Evolutionary conservation across 1,140 invertebrate genomes (phyloP).

Genomic region (Brachionus rotundiformis): DNA sequence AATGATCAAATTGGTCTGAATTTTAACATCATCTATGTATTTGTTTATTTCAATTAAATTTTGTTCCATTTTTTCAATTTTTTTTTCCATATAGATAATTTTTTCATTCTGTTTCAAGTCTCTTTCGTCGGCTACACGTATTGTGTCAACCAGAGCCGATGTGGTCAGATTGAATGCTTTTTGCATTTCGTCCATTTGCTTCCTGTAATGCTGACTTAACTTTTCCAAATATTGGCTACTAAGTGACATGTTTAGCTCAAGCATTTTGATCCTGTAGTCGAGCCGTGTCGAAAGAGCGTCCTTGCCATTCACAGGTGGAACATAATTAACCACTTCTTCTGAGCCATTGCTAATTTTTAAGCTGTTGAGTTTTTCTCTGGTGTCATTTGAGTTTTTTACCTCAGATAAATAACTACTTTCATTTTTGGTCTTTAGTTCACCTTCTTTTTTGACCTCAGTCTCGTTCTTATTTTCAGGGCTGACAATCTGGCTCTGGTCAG

Average conservation of each 20-base stretch:
- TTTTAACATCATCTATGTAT: slow-evolving; percentile 10
- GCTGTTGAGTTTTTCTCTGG: not conserved
- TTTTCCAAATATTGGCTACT: slow-evolving; percentile 90
- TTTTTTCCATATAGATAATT: slow-evolving; percentile 41
- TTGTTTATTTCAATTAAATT: not conserved
- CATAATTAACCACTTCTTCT: not conserved
- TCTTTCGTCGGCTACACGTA: slow-evolving; percentile 71
- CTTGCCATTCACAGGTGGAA: not conserved
- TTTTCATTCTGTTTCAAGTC: slow-evolving; percentile 63
- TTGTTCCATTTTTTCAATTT: slow-evolving; percentile 31
- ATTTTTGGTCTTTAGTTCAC: not conserved
- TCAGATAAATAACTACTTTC: not conserved
- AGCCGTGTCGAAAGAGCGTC: slow-evolving; percentile 18
- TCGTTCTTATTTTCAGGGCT: not conserved
- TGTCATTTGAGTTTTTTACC: not conserved
- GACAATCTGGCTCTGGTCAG: too few species aligned
- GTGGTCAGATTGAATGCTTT: slow-evolving; percentile 77
- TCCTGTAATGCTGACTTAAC: slow-evolving; percentile 83
- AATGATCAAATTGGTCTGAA: not conserved
- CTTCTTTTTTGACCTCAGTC: not conserved
- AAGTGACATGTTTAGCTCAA: slow-evolving; percentile 90
- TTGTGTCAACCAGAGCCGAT: slow-evolving; percentile 73
- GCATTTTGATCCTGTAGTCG: slow-evolving; percentile 53
- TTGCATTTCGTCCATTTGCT: slow-evolving; percentile 90
- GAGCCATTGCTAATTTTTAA: not conserved